Evolutionary conservation across 2,888 invertebrate species (phyloP).

Genomic region (Acanthacorydalis orientalis): DNA sequence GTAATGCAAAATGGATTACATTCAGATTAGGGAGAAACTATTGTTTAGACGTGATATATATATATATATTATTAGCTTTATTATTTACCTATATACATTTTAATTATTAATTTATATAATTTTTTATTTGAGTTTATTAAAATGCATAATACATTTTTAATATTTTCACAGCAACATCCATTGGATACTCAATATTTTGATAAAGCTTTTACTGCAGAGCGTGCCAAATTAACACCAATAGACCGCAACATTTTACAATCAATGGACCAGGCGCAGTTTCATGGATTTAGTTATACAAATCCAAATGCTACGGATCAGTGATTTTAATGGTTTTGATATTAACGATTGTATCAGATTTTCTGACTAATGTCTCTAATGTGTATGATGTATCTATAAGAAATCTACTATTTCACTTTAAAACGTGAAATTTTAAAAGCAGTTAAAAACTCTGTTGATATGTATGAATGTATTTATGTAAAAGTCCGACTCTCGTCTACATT

Average conservation of each 20-base stretch:
- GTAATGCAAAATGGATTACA: too few species aligned
- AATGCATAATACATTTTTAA: too few species aligned
- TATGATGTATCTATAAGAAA: not conserved
- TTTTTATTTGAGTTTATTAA: too few species aligned
- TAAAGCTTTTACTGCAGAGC: slow-evolving; percentile 88
- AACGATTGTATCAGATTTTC: not conserved
- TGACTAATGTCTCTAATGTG: too few species aligned
- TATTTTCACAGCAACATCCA: slow-evolving; percentile 57
- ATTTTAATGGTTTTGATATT: slow-evolving; percentile 4
- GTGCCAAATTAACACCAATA: slow-evolving; percentile 81
- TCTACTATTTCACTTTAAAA: slow-evolving; percentile 1
- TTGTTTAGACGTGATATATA: too few species aligned
- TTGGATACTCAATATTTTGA: slow-evolving; percentile 96
- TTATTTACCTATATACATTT: too few species aligned
- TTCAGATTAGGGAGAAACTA: too few species aligned
- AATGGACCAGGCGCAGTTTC: slow-evolving; percentile 94
- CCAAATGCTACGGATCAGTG: slow-evolving; percentile 73
- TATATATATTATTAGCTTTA: too few species aligned
- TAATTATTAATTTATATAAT: too few species aligned
- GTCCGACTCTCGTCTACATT: too few species aligned
- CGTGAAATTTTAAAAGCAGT: not conserved
- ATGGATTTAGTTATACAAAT: slow-evolving; percentile 94
- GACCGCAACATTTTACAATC: slow-evolving; percentile 84
- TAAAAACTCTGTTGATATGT: too few species aligned
- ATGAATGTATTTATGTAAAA: too few species aligned